phyloP scores from a whole-genome alignment of 2,888 invertebrate species.

The Amiota communis region DNA sequence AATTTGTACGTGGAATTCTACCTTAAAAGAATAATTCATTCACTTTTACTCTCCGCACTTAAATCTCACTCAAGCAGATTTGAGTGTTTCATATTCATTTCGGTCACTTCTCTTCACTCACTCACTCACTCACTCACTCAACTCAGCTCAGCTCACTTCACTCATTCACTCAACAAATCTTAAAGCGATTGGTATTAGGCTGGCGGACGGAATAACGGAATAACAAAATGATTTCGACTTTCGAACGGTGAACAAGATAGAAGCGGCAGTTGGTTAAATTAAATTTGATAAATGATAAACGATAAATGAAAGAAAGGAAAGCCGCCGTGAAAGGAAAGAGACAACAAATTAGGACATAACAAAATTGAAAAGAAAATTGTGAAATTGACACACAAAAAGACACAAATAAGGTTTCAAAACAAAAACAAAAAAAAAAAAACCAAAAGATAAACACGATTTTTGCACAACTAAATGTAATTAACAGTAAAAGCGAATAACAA shows the following conservation, averaged over 20 bases:
- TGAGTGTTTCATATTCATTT: no score
- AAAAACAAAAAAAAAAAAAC: background rate
- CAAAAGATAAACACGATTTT: background rate
- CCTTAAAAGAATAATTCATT: no score
- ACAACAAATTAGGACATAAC: constrained; percentile 29
- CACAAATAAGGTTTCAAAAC: background rate
- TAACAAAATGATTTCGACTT: constrained; percentile 50
- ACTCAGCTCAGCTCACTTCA: no score
- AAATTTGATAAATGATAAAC: constrained; percentile 10
- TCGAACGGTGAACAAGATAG: constrained; percentile 54
- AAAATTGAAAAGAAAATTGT: constrained; percentile 16
- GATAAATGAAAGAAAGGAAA: constrained; percentile 37
- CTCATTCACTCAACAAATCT: no score
- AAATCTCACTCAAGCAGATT: no score
- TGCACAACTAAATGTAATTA: constrained; percentile 6
- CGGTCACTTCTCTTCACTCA: no score
- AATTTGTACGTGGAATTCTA: no score
- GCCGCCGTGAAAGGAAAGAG: constrained; percentile 28
- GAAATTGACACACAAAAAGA: constrained; percentile 1
- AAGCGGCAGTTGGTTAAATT: constrained; percentile 4
- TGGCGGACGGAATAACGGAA: no score
- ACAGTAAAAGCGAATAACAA: constrained; percentile 3
- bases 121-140: no score
- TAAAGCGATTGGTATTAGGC: no score
- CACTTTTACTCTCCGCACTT: no score